Evolutionary conservation across 2,113 vertebrate genomes (phyloP).

Genomic region (Mustelus asterias): DNA sequence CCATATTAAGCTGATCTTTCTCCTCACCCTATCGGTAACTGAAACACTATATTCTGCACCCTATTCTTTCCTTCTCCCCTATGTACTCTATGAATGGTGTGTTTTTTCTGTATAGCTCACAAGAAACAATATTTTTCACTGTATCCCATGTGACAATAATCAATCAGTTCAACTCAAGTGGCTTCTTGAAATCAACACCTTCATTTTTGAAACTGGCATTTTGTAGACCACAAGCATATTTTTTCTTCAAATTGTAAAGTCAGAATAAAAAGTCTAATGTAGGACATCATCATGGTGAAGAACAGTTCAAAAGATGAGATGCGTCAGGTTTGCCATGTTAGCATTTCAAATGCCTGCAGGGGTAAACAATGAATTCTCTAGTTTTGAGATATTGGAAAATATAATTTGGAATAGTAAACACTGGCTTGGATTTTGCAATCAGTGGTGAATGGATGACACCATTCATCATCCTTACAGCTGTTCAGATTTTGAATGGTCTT

Average conservation of each 20-base stretch:
- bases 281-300: not conserved
- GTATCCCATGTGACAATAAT: too few relatives aligned
- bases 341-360: not conserved
- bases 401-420: not conserved
- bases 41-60: too few relatives aligned
- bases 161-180: too few relatives aligned
- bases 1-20: too few relatives aligned
- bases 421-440: not conserved
- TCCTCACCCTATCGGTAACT: too few relatives aligned
- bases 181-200: not conserved
- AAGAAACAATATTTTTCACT: too few relatives aligned
- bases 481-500: not conserved
- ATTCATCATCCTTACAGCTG: not conserved
- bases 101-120: too few relatives aligned
- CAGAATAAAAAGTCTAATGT: not conserved
- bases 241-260: not conserved
- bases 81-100: too few relatives aligned
- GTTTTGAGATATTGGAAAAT: not conserved
- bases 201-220: not conserved
- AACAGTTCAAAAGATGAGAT: not conserved
- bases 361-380: not conserved
- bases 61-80: too few relatives aligned
- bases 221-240: not conserved
- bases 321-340: not conserved
- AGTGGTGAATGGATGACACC: not conserved